Base-by-base conservation (phyloP, 2,797 vertebrate species). In the Clarias fuscus region DNA sequence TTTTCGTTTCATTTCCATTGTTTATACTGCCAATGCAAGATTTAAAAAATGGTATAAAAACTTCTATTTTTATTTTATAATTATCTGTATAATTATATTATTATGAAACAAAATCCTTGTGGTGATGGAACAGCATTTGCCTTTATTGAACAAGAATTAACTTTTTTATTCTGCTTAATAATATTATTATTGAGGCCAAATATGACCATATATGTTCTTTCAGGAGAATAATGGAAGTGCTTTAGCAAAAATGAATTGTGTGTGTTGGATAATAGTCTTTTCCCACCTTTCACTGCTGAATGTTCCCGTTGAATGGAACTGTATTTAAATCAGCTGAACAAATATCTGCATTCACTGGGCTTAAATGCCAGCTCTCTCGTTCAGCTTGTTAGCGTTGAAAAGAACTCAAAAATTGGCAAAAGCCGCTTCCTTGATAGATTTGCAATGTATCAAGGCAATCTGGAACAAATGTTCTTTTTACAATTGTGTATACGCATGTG, bases 401-500 rank as follows among this genome's bases (percentile, higher is more conserved):
- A 89, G 72, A 80, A 84, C 76, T 85, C 70, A 68, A 85, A 86
- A 86, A 88, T 89, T 88, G 85, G 86, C 84, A 86, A 85, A 85
- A 87, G 86, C 85, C 56, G 81, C 86, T 88, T 90, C 76, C 91
- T 89, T 89, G 86, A 88, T 87, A 86, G 88, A 90, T 90, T 90
- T 88, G 83, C 87, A 83, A 81, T 78, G 89, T 83, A 91, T 91
- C 84, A 67, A 84, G 86, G 71, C 84, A 89, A 80, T 88, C 89
- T 90, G 89, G 89, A 89, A 87, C 85, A 78, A 88, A 89, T 90
- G 89, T 90, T 90, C 85, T 88, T 81, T 76, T 78, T 72, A 86
- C 81, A 88, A 84, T 82, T 84, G 86, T 89, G 68, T 87, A 84
- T 64, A 73, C 84, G 76, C 76, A 68, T 80, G 78, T 76, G 79